Evolutionary conservation across 2,113 vertebrate genomes (phyloP).

Genomic region (Galbula dea): DNA sequence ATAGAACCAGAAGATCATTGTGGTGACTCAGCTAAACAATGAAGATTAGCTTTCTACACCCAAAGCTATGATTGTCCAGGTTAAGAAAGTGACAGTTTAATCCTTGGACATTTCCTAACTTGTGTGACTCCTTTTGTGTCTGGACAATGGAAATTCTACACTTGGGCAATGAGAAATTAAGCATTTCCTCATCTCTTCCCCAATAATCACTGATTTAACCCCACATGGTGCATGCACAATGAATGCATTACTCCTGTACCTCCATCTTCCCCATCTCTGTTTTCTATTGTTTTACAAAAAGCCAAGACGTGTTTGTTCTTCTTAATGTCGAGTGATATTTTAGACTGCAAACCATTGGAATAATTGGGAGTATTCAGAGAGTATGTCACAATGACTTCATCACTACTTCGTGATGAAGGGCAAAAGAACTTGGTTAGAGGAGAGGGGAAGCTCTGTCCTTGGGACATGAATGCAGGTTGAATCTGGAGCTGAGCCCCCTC

Average conservation of each 20-base stretch:
- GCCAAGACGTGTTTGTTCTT: neutral
- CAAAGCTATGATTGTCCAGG: neutral
- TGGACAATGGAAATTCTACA: neutral
- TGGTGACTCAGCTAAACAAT: neutral
- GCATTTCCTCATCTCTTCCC: neutral
- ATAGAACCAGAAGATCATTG: neutral
- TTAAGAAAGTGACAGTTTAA: neutral
- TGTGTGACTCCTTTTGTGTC: neutral
- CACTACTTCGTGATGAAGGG: neutral
- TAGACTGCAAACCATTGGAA: neutral
- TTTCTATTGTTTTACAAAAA: neutral
- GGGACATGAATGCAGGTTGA: neutral
- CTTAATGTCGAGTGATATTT: neutral
- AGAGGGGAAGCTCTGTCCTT: neutral
- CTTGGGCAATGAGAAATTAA: neutral
- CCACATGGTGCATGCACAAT: too few species aligned
- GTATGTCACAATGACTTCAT: neutral
- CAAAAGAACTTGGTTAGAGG: neutral
- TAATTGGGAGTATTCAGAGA: neutral
- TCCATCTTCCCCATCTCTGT: neutral
- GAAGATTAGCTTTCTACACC: neutral
- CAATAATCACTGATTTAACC: neutral
- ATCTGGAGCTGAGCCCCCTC: neutral
- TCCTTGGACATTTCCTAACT: neutral
- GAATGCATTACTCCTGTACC: neutral